phyloP scores from a whole-genome alignment of 2,797 vertebrate species.

The Cynodonichthys magdalenae region DNA sequence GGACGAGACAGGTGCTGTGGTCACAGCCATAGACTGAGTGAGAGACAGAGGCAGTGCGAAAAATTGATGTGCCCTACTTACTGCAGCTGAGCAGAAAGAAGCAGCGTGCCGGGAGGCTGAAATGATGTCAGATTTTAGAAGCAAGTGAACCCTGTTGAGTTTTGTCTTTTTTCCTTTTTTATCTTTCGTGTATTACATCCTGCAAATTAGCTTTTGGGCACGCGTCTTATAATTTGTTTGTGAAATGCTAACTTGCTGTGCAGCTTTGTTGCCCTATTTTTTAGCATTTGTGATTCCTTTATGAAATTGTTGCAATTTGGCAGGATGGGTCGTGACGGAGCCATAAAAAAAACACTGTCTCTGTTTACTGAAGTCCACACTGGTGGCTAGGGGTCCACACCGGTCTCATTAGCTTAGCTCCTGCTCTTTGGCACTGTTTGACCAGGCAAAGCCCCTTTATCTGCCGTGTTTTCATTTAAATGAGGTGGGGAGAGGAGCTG shows the following conservation, averaged over 20 bases:
- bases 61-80: conserved; percentile 79
- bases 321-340: conserved; percentile 27
- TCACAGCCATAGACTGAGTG: conserved; percentile 54
- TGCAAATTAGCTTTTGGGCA: conserved; percentile 47
- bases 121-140: conserved; percentile 69
- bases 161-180: conserved; percentile 15
- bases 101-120: conserved; percentile 49
- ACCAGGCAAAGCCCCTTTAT: conserved; percentile 65
- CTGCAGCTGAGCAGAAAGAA: conserved; percentile 67
- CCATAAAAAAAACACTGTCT: conserved; percentile 15
- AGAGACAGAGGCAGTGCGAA: conserved; percentile 71
- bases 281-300: conserved; percentile 1
- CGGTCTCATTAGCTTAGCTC: conserved; percentile 68
- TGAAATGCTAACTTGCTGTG: conserved; percentile 34
- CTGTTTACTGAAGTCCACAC: conserved; percentile 3
- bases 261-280: conserved; percentile 27
- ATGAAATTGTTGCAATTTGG: conserved; percentile 31
- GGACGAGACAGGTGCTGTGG: conserved; percentile 63
- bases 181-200: conserved; percentile 63
- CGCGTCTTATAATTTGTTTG: conserved; percentile 39
- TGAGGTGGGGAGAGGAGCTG: conserved; percentile 46
- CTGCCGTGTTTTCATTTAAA: conserved; percentile 58
- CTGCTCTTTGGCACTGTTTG: conserved; percentile 55
- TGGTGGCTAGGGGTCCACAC: conserved; percentile 18
- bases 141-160: neutral